Evolutionary conservation across 2,888 invertebrate species (phyloP).

Genomic region (Baccha elongata): DNA sequence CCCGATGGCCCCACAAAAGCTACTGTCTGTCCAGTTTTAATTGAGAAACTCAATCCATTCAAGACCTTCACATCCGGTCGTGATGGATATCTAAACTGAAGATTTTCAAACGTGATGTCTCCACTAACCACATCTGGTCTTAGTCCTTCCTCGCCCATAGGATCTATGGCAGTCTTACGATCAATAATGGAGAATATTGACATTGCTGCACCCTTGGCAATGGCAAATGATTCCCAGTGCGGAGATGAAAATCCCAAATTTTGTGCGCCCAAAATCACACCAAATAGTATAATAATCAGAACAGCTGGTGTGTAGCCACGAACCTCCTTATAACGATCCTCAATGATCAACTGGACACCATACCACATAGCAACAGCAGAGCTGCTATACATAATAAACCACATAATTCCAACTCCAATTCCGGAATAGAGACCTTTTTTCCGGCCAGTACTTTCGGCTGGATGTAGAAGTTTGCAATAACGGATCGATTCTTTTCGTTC

Average conservation of each 20-base stretch:
- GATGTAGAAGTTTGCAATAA: conserved; percentile 83
- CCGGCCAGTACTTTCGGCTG: conserved; percentile 86
- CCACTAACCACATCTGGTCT: conserved; percentile 85
- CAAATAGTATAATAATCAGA: conserved; percentile 89
- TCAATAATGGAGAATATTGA: conserved; percentile 89
- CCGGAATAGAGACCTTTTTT: conserved; percentile 86
- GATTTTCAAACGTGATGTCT: conserved; percentile 86
- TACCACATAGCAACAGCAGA: conserved; percentile 92
- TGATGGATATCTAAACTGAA: conserved; percentile 90
- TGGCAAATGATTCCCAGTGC: conserved; percentile 88
- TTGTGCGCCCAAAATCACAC: conserved; percentile 90
- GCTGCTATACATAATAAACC: conserved; percentile 89
- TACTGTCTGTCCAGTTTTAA: conserved; percentile 87
- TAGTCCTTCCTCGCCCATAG: conserved; percentile 85
- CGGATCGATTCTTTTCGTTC: conserved; percentile 88
- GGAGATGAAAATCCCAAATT: conserved; percentile 90
- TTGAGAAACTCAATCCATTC: conserved; percentile 85
- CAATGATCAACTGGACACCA: conserved; percentile 88
- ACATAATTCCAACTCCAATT: conserved; percentile 88
- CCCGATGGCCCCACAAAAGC: conserved; percentile 90
- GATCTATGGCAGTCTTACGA: conserved; percentile 88
- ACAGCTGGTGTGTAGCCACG: conserved; percentile 88
- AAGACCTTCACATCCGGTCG: conserved; percentile 89
- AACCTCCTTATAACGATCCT: conserved; percentile 84
- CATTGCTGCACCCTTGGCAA: conserved; percentile 88